Percentiles rank a stretch among this genome's conserved stretches.
Evolutionary conservation across 2,113 vertebrate genomes (phyloP).

Genomic region (Parotia lawesii): DNA sequence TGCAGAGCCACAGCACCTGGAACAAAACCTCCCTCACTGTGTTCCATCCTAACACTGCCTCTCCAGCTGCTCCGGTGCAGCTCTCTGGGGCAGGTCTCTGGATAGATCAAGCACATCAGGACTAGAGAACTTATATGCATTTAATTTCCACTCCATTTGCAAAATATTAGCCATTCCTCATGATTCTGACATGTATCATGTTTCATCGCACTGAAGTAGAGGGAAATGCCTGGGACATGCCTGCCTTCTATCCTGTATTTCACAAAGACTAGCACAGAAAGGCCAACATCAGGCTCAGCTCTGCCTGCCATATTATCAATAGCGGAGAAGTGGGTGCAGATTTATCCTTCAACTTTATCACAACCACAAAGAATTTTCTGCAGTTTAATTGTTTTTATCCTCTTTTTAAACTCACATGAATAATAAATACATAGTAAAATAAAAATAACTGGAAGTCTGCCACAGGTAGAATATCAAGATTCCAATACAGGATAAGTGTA

Average conservation of each 20-base stretch:
- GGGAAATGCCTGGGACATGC: background rate
- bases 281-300: background rate
- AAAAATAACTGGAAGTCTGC: background rate
- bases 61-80: background rate
- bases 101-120: background rate
- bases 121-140: background rate
- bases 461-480: background rate
- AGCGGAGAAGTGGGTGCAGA: conserved; percentile 4
- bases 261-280: background rate
- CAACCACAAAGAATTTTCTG: background rate
- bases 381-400: conserved; percentile 24
- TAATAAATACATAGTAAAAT: conserved; percentile 23
- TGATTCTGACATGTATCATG: background rate
- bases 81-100: background rate
- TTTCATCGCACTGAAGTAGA: background rate
- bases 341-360: conserved; percentile 2
- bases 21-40: background rate
- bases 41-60: too few species aligned
- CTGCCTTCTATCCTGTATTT: background rate
- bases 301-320: background rate
- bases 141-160: background rate
- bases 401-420: background rate
- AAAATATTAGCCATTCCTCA: background rate
- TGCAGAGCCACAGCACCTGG: rapidly evolving
- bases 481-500: background rate